Base-by-base conservation (phyloP, 2,113 vertebrate species). In the Rhabdomys dilectus region DNA sequence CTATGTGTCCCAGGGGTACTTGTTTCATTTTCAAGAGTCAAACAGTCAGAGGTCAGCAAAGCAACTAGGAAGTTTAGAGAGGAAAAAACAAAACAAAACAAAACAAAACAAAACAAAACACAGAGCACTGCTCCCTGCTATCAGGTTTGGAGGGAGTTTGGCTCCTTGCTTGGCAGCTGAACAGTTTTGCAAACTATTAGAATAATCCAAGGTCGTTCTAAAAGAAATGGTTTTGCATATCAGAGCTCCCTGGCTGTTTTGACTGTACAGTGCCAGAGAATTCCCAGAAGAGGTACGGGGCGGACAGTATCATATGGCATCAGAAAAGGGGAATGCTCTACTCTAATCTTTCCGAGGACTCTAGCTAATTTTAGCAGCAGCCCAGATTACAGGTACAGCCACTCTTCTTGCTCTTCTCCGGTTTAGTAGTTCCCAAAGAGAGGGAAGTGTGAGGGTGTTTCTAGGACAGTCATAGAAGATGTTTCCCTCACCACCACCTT, bases 11-110 rank as follows among this genome's bases (percentile, higher is more conserved):
- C 73, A 95, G 73, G 8, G 31, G 70, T 53, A 26, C 66, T 60
- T 90, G 93, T 94, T 88, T 78, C 91, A 48, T 70, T 93, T 94
- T 29, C 75, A 93, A 85, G n/a, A 66, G 77, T 93, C 91, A 94
- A 78, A 66, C 13, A 93, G 95, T 96, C 93, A 95, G 78, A 89
- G 88, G 42, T 93, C 90, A 90, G 85, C 45, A 91, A 95, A 93
- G 72, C 70, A 84, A 86, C 22, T 29, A 19, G 31, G 91, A 81
- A 73, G 53, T 80, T 82, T 81, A 93, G n/a, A 77, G 91, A 90
- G 24, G 68, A 5, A 0, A 60, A 22, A 29, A 21, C 64, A 86
- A 8, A 0, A 60, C 21, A n/a, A 34, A 34, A 34, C n/a, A n/a
- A 24, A 64, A 82, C 3, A 0, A 56, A 29, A 36, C 31, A n/a